Percentiles rank a stretch among this genome's conserved stretches.
Conservation (phyloP, 92 coral and sea anemone genomes). For the Galaxea fascicularis region DNA sequence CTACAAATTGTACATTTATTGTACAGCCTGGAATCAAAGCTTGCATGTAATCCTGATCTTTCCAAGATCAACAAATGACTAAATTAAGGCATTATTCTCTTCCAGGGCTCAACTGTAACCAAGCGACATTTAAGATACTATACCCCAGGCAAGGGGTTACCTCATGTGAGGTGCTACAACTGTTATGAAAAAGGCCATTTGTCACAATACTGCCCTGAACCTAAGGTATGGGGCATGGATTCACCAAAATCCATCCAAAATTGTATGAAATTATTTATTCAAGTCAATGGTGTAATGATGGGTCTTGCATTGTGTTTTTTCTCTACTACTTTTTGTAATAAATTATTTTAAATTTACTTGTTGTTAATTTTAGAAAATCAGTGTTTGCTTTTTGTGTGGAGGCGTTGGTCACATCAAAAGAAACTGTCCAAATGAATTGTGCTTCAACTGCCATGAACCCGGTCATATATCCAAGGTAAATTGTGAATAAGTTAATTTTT, state of each 20-base stretch:
- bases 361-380: slow-evolving; percentile 67
- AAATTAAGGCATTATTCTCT: neutral
- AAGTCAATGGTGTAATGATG: too few species aligned
- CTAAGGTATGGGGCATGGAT: slow-evolving; percentile 68
- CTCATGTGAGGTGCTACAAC: slow-evolving; percentile 76
- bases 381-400: slow-evolving; percentile 84
- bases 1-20: too few species aligned
- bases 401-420: slow-evolving; percentile 73
- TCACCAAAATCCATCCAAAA: neutral
- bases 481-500: neutral
- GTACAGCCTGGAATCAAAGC: too few species aligned
- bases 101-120: neutral
- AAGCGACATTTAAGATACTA: slow-evolving; percentile 67
- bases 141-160: slow-evolving; percentile 28
- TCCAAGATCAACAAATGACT: neutral
- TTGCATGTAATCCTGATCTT: neutral
- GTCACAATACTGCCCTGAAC: slow-evolving; percentile 75
- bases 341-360: neutral
- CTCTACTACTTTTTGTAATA: neutral
- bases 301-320: too few species aligned
- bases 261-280: neutral
- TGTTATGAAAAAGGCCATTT: slow-evolving; percentile 94
- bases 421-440: slow-evolving; percentile 84
- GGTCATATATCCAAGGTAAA: slow-evolving; percentile 86
- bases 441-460: slow-evolving; percentile 92